phyloP scores from a whole-genome alignment of 2,113 vertebrate genomes.

The Cyrtonyx montezumae region DNA sequence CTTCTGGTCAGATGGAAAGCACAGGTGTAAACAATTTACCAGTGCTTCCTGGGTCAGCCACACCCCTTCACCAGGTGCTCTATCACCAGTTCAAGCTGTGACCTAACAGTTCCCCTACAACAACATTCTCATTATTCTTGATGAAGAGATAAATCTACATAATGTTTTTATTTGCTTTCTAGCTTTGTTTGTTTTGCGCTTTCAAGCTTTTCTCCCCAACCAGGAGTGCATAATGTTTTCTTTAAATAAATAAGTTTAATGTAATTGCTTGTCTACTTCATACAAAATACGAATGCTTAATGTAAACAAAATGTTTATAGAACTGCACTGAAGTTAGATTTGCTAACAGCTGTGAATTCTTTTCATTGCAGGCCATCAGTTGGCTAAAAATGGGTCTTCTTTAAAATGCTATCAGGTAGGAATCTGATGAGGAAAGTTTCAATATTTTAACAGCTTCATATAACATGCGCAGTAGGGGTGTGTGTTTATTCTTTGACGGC shows the following conservation, averaged over 20 bases:
- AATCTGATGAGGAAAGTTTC: not conserved
- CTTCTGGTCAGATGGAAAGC: too few species aligned
- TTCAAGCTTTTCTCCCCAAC: not conserved
- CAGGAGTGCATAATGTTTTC: not conserved
- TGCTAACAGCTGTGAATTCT: not conserved
- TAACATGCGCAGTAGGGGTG: fast-evolving
- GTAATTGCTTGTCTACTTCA: constrained; percentile 3
- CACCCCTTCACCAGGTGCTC: too few species aligned
- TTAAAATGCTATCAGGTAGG: not conserved
- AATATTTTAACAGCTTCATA: not conserved
- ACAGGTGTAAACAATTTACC: too few species aligned
- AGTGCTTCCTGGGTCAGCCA: too few species aligned
- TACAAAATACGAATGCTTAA: not conserved
- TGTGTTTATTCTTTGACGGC: not conserved
- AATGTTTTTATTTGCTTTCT: constrained; percentile 30
- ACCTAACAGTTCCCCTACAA: not conserved
- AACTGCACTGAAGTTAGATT: not conserved
- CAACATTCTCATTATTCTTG: constrained; percentile 8
- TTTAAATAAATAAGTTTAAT: not conserved
- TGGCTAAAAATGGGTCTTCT: not conserved
- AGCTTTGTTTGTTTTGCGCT: constrained; percentile 26
- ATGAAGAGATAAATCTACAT: constrained; percentile 34
- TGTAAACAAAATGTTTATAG: constrained; percentile 22
- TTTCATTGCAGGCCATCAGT: not conserved
- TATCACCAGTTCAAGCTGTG: too few species aligned